A percentile compares a stretch with the other conserved stretches of the same genome.
These are phyloP conservation scores for Metridium senile DNA, from an alignment of 92 coral and sea anemone genomes.

Conservation along the genomic window DNA sequence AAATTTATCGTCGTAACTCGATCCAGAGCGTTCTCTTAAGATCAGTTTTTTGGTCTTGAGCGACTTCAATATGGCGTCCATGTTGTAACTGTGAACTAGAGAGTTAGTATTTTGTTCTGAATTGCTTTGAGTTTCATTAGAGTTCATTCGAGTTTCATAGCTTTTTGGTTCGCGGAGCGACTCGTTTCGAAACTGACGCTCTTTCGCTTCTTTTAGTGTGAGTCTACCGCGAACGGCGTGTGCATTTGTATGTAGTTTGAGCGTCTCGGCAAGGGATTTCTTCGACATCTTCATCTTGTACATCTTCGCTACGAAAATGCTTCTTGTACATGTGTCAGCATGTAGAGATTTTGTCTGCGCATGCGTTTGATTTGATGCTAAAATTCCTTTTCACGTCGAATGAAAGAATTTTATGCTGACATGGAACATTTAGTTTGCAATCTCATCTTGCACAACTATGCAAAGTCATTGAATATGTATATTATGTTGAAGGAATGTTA, in stretches of 20 bases:
- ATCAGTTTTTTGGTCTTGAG: not conserved
- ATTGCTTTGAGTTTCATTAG: not conserved
- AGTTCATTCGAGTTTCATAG: no score
- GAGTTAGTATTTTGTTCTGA: not conserved
- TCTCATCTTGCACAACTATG: no score
- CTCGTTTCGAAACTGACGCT: conserved; percentile 5
- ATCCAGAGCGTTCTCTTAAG: no score
- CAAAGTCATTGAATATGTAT: no score
- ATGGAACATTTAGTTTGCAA: no score
- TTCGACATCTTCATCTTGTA: not conserved
- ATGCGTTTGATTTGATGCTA: no score
- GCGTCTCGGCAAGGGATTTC: not conserved
- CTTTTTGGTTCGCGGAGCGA: not conserved
- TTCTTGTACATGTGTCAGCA: no score
- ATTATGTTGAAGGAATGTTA: no score
- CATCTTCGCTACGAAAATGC: no score
- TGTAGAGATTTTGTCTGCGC: no score
- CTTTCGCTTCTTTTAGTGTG: not conserved
- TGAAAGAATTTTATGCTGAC: no score
- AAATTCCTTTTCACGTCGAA: no score
- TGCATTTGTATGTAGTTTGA: not conserved
- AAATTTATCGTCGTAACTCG: not conserved
- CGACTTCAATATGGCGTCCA: not conserved
- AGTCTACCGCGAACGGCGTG: conserved; percentile 5
- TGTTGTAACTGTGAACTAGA: not conserved